Evolutionary conservation across 2,113 vertebrate species (phyloP).

Genomic region (Rhizomys pruinosus): DNA sequence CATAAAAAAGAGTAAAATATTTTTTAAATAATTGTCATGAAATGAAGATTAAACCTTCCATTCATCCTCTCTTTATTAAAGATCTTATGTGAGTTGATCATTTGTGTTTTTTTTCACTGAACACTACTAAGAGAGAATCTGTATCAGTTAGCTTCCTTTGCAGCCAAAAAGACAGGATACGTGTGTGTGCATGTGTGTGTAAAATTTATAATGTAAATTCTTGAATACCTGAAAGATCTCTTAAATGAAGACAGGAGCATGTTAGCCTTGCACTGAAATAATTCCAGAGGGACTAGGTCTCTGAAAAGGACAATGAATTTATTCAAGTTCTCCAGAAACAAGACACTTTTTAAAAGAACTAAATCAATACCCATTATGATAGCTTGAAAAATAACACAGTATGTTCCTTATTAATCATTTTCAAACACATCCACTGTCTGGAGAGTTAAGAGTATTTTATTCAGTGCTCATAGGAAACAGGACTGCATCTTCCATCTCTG

Average conservation of each 20-base stretch:
- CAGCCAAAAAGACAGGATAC: background rate
- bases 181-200: background rate
- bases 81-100: background rate
- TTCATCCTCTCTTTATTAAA: constrained; percentile 12
- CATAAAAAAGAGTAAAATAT: too few species aligned
- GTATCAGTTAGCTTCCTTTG: constrained; percentile 58
- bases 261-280: constrained; percentile 49
- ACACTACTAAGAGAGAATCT: constrained; percentile 5
- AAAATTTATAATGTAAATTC: constrained; percentile 56
- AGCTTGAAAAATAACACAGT: constrained; percentile 48
- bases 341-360: constrained; percentile 55
- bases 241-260: constrained; percentile 5
- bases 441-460: constrained; percentile 58
- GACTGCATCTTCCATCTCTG: background rate
- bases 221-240: constrained; percentile 49
- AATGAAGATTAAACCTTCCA: background rate
- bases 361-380: constrained; percentile 61
- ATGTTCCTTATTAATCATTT: constrained; percentile 72
- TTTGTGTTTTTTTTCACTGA: constrained; percentile 48
- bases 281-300: constrained; percentile 12
- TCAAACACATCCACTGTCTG: constrained; percentile 60
- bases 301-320: constrained; percentile 60
- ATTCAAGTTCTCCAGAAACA: constrained; percentile 53
- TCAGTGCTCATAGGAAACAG: constrained; percentile 27
- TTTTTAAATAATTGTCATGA: too few species aligned